Evolutionary conservation across 35 echinoderm and acorn worm species (phyloP), one percentile per base, ranked within the genome.

Genomic region (Strongylocentrotus purpuratus): DNA sequence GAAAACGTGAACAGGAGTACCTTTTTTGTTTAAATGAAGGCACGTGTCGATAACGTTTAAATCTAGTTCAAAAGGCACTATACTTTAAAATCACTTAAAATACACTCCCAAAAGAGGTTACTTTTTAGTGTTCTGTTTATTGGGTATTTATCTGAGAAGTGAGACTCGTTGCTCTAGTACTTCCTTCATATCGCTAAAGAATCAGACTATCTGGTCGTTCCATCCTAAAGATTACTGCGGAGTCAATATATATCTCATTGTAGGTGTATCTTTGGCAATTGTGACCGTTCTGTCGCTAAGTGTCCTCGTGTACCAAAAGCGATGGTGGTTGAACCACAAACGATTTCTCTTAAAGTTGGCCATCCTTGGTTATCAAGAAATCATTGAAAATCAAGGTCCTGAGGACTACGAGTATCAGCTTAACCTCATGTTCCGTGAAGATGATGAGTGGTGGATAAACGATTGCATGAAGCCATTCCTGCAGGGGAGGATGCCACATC

Each of bases 341-440:
- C 7, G 25, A 8, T 93, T n/a, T 28, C 91, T 93, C 48, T 46
- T 93, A 15, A 93, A 93, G 48, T 46, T 93, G 28, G 48, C 48
- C 14, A 32, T 93, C 31, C 0, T 93, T 33, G 91, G 91, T 2
- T 93, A 93, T 58, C 17, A 47, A n/a, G 91, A 93, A 20, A 14
- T 93, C 11, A 46, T 17, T 33, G 91, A 93, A 31, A 32, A 93
- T 93, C 91, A 58, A 55, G 6, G 0, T 18, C 9, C 31, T 9
- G 46, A 93, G 5, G 48, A 93, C 48, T 93, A 93, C 46, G 46
- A 31, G 91, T 93, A 50, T 58, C 46, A 93, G 2, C 45, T 93
- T 31, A 93, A 93, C 48, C 8, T 93, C n/a, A 93, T 93, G 91
- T 93, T 93, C n/a, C 48, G 17, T 13, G 91, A 93, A 46, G 45